These are phyloP conservation scores for Gisinianus flammeolus DNA, from an alignment of 2,888 invertebrate genomes.

Conservation along the genomic window DNA sequence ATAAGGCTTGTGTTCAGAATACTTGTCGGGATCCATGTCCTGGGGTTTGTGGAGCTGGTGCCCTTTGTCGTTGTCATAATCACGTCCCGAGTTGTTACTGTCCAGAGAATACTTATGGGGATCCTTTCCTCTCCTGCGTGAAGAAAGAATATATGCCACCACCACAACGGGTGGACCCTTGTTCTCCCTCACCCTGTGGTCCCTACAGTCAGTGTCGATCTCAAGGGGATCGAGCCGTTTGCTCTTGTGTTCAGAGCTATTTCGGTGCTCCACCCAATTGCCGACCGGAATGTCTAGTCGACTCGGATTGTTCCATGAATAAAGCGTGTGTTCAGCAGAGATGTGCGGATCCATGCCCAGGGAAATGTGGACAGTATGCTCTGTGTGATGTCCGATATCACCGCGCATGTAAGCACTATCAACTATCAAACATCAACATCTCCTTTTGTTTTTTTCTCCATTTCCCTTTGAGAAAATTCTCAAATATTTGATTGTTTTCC, in stretches of 20 bases:
- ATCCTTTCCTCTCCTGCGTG: slow-evolving; percentile 71
- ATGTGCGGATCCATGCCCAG: slow-evolving; percentile 66
- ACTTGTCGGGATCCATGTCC: slow-evolving; percentile 73
- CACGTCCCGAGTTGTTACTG: slow-evolving; percentile 74
- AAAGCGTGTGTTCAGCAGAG: slow-evolving; percentile 60
- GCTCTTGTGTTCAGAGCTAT: slow-evolving; percentile 67
- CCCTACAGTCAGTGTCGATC: slow-evolving; percentile 69
- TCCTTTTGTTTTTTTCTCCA: too few relatives aligned
- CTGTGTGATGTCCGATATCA: slow-evolving; percentile 76
- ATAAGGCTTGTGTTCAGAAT: slow-evolving; percentile 68
- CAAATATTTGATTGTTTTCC: too few relatives aligned
- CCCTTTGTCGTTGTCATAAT: slow-evolving; percentile 74
- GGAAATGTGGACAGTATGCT: slow-evolving; percentile 66
- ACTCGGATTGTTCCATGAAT: slow-evolving; percentile 60
- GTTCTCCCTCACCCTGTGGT: slow-evolving; percentile 69
- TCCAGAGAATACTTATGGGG: slow-evolving; percentile 74
- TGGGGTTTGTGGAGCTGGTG: slow-evolving; percentile 66
- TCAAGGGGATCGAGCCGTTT: slow-evolving; percentile 71
- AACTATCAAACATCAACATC: too few relatives aligned
- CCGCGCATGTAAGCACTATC: too few relatives aligned
- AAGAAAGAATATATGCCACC: slow-evolving; percentile 59
- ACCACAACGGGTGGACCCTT: slow-evolving; percentile 55
- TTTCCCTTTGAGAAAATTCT: too few relatives aligned
- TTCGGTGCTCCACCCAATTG: slow-evolving; percentile 69
- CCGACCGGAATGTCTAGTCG: slow-evolving; percentile 60